Conservation (phyloP, 2,888 invertebrate genomes). For the Aphidoletes aphidimyza region DNA sequence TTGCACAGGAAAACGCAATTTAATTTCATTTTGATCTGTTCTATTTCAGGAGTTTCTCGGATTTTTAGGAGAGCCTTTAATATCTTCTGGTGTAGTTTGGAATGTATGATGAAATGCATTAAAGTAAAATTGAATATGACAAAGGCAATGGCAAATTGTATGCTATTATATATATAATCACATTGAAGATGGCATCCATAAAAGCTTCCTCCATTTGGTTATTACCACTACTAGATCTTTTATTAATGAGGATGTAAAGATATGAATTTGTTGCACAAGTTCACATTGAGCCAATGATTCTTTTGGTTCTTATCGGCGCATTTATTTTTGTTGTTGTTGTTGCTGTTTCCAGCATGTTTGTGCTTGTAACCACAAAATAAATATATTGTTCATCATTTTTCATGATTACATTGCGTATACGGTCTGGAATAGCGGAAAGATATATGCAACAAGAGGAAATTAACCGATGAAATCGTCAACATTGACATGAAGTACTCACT, state of each 20-base stretch:
- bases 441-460: not conserved
- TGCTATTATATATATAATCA: not conserved
- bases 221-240: not conserved
- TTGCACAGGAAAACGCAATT: no score
- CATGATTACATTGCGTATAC: not conserved
- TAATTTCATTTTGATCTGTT: no score
- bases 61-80: no score
- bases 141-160: not conserved
- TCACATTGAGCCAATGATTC: not conserved
- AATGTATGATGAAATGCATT: no score
- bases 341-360: not conserved
- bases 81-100: no score
- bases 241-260: slow-evolving; percentile 28
- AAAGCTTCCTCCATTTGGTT: not conserved
- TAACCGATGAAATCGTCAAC: not conserved
- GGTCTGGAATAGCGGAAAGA: not conserved
- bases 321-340: not conserved
- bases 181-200: not conserved
- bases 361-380: not conserved
- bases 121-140: not conserved
- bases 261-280: slow-evolving; percentile 8
- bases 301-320: not conserved
- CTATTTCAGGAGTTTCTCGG: no score
- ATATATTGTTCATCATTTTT: slow-evolving; percentile 22
- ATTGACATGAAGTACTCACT: not conserved